Evolutionary conservation across 2,888 invertebrate genomes (phyloP), one percentile per base, ranked within the genome.

Genomic region (Tenodera sinensis): DNA sequence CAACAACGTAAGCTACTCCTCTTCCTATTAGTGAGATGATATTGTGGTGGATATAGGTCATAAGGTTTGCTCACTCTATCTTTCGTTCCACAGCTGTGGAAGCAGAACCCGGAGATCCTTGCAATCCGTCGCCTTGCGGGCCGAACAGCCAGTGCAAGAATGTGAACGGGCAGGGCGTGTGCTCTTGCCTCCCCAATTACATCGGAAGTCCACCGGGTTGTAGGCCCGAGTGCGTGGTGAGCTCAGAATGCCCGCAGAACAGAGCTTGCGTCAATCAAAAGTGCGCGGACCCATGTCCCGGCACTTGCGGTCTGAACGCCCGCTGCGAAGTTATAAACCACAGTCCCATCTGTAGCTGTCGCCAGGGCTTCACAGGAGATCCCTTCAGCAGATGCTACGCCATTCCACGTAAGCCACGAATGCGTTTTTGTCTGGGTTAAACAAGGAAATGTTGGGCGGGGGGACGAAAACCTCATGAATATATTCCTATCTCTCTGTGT

Each of bases 31-130:
- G 54, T 71, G 54, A 71, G 54, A 71, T 71, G 54, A 71, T 20
- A 71, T 20, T 71, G 54, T 20, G n/a, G 54, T 71, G 54, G 20
- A 20, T 71, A 20, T 15, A 25, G 54, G 54, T 71, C 54, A 25
- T 3, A 15, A 71, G 54, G 20, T 71, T 71, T 20, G 54, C 54
- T 47, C 47, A 84, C 83, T 34, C 27, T 88, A 42, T 94, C 93
- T 91, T 93, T 93, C 88, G 95, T 94, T 89, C 94, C 34, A 27
- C 83, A 89, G 89, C 89, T 86, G 85, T 85, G 95, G 95, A 87
- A 96, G 94, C 91, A 95, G 97, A 89, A 96, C 96, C 1, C 97
- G 97, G 92, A 97, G 97, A 82, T 92, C 96, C 96, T n/a, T 96
- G 96, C 91, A 94, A 94, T 91, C 96, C 96, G 34, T 92, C 93